Evolutionary conservation across 1,140 invertebrate genomes (phyloP).

Genomic region (Gonioctena quinquepunctata): DNA sequence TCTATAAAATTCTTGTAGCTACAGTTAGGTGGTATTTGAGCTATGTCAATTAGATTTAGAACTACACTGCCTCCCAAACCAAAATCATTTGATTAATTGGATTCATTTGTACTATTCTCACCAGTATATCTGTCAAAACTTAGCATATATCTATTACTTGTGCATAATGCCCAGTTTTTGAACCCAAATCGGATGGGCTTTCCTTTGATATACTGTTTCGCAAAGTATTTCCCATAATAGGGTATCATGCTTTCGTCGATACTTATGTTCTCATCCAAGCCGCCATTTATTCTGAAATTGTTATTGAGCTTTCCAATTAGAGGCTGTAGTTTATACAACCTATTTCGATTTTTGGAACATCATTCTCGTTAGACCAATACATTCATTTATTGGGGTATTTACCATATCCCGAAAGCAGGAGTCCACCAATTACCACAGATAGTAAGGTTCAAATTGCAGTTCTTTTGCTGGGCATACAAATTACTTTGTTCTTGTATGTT

Average conservation of each 20-base stretch:
- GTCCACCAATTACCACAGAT: not conserved
- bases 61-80: conserved; percentile 36
- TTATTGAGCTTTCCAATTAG: conserved; percentile 27
- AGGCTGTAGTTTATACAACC: conserved; percentile 32
- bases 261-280: conserved; percentile 31
- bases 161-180: conserved; percentile 35
- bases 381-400: conserved; percentile 9
- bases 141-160: conserved; percentile 28
- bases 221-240: conserved; percentile 28
- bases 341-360: conserved; percentile 12
- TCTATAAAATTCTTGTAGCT: conserved; percentile 35
- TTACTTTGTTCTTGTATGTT: not conserved
- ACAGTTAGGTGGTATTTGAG: conserved; percentile 8
- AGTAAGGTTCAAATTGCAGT: not conserved
- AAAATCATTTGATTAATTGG: conserved; percentile 14
- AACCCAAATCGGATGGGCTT: conserved; percentile 39
- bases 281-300: conserved; percentile 33
- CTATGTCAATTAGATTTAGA: not conserved
- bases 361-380: not conserved
- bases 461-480: not conserved
- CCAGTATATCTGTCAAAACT: conserved; percentile 31
- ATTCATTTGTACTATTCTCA: too few species aligned
- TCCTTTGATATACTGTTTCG: conserved; percentile 15
- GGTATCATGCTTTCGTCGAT: conserved; percentile 35
- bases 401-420: conserved; percentile 4